Evolutionary conservation across 2,888 invertebrate species (phyloP), one percentile per base, ranked within the genome.

Genomic region (Erannis defoliaria): DNA sequence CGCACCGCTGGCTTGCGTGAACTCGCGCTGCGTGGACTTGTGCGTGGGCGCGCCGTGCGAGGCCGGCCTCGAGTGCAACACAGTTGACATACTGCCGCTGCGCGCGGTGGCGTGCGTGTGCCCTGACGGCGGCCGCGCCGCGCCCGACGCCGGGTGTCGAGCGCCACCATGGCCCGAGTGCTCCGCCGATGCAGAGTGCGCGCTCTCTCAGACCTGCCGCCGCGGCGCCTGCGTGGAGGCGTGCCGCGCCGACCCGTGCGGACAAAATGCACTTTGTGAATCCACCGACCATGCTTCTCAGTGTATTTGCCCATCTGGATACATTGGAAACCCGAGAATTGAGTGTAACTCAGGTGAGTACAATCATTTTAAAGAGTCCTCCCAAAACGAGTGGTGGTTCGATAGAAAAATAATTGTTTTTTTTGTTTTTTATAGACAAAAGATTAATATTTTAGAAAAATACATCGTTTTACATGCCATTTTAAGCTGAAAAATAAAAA

Each of bases 81-180:
- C 97, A 0, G 90, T 96, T 10, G 97, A 97, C 72, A 95, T 97
- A 0, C 80, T 96, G 45, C 97, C 98, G 1, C 87, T 97, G 66
- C 94, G 97, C 53, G 97, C 97, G 0, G 95, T 98, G 73, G 96
- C 97, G 73, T 98, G 98, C 80, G 95, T 96, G 76, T 98, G 98
- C 86, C 97, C 97, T 14, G 94, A 96, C 38, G 97, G 97, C 65
- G 97, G 96, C 0, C 94, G 97, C 43, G 95, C 96, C 0, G 96
- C 96, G 68, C 94, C 93, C 5, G 95, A 95, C 55, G 96, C 96
- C 70, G 95, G 95, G 67, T 98, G 98, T 83, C 94, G 95, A 66
- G 83, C 90, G 21, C 94, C 94, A 23, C 94, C 93, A 38, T 91
- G 93, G 64, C 90, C 94, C 2, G 95, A 96, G 73, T 98, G 97